Evolutionary conservation across 1,140 invertebrate species (phyloP).

Genomic region (Goniozus legneri): DNA sequence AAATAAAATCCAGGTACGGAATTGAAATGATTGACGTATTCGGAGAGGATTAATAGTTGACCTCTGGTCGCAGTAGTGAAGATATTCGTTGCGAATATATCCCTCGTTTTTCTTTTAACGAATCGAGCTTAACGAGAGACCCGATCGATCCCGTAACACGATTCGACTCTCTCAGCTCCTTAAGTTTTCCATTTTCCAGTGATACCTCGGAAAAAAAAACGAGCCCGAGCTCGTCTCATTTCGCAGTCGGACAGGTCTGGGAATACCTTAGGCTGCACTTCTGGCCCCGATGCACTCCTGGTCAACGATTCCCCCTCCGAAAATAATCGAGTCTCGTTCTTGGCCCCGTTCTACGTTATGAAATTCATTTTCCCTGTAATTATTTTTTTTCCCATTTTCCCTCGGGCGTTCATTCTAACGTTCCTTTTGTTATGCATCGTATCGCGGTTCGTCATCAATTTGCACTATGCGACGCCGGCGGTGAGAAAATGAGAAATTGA

Average conservation of each 20-base stretch:
- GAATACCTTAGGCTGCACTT: constrained; percentile 17
- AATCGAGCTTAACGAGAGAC: neutral
- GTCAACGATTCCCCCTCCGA: neutral
- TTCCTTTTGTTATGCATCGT: neutral
- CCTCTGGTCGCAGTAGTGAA: too few relatives aligned
- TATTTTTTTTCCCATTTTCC: neutral
- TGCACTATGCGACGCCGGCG: neutral
- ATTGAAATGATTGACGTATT: too few relatives aligned
- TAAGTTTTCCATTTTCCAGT: neutral
- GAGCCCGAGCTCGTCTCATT: constrained; percentile 17
- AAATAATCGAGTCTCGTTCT: neutral
- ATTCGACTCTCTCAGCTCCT: neutral
- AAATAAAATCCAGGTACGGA: too few relatives aligned
- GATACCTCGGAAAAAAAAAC: neutral
- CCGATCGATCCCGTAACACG: neutral
- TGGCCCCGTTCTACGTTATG: too few relatives aligned
- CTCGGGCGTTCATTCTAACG: neutral
- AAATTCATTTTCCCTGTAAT: neutral
- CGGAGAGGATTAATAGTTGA: too few relatives aligned
- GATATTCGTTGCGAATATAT: neutral
- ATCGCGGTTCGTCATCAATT: neutral
- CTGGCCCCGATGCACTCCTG: neutral
- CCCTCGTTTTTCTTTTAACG: neutral
- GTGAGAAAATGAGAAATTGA: constrained; percentile 30
- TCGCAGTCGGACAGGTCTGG: constrained; percentile 23